Conservation (phyloP, 35 echinoderm and acorn worm genomes). For the Holothuria glaberrima region DNA sequence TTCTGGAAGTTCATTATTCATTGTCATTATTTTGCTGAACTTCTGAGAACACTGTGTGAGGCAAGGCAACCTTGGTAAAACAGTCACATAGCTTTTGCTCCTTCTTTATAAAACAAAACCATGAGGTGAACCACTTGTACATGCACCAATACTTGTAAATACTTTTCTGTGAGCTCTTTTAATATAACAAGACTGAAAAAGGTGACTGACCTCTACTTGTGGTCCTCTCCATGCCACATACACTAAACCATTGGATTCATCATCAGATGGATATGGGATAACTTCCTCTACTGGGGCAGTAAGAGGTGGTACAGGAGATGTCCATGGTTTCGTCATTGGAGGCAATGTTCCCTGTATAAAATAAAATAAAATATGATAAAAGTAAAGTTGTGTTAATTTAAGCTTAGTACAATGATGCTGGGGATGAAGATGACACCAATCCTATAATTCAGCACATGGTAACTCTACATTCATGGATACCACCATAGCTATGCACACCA, state of each 20-base stretch:
- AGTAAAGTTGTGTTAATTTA: too few relatives aligned
- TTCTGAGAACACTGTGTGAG: too few relatives aligned
- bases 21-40: too few relatives aligned
- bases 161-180: background rate
- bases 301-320: conserved; percentile 82
- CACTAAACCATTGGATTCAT: conserved; percentile 96
- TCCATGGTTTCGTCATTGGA: conserved; percentile 85
- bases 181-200: background rate
- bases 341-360: conserved; percentile 73
- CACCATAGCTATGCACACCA: too few relatives aligned
- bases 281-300: conserved; percentile 62
- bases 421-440: too few relatives aligned
- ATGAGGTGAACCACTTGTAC: too few relatives aligned
- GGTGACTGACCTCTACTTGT: conserved; percentile 64
- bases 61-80: background rate
- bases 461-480: too few relatives aligned
- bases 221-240: conserved; percentile 96
- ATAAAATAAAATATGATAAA: conserved; percentile 11
- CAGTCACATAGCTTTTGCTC: background rate
- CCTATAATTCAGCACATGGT: too few relatives aligned
- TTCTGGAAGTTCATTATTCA: too few relatives aligned
- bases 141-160: background rate
- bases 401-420: too few relatives aligned
- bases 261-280: conserved; percentile 84
- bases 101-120: too few relatives aligned